These are phyloP conservation scores for Ameiurus melas DNA, from an alignment of 2,113 vertebrate genomes.

Conservation along the genomic window DNA sequence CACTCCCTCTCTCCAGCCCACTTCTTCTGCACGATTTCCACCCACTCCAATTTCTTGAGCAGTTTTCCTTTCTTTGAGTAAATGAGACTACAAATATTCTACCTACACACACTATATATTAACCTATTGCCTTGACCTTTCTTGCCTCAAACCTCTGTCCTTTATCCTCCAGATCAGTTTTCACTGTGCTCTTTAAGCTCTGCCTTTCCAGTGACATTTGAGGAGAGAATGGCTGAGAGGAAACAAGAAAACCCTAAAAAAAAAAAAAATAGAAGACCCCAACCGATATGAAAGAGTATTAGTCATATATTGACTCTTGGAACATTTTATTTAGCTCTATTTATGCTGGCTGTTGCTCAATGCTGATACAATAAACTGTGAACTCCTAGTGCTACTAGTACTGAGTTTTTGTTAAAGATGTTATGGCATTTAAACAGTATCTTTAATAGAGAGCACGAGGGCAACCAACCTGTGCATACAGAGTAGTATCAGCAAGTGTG, in stretches of 20 bases:
- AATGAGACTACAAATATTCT: background rate
- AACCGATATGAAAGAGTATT: background rate
- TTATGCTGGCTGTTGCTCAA: background rate
- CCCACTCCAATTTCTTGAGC: background rate
- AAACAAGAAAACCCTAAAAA: background rate
- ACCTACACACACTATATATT: background rate
- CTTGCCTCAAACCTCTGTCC: background rate
- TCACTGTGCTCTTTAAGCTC: conserved; percentile 18
- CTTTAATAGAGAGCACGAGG: background rate
- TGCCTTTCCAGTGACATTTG: conserved; percentile 4
- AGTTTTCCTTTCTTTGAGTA: background rate
- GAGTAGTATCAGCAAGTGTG: background rate
- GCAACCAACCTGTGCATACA: background rate
- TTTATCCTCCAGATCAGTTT: conserved; percentile 5
- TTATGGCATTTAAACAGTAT: background rate
- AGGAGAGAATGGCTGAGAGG: background rate
- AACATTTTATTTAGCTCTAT: background rate
- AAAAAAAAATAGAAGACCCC: background rate
- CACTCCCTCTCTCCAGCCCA: background rate
- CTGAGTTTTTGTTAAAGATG: background rate
- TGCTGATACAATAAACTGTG: background rate
- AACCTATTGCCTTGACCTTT: conserved; percentile 4
- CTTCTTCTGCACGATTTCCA: background rate
- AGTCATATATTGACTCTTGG: background rate
- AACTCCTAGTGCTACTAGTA: background rate